These are phyloP conservation scores for Drosophila sechellia DNA, from an alignment of 1,140 invertebrate genomes.

Conservation along the genomic window DNA sequence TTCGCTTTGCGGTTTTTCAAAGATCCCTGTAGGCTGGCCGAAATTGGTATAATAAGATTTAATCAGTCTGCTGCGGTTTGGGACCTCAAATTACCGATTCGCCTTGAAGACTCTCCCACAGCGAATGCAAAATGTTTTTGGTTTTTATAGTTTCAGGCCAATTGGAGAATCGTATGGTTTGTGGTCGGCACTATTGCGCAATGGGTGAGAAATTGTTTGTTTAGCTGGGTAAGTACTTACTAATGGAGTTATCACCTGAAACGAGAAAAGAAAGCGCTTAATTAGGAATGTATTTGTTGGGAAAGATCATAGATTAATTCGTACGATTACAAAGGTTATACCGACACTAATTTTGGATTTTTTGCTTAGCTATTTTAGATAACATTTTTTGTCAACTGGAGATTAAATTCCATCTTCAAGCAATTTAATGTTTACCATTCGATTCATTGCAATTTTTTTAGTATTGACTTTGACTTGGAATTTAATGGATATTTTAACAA, in stretches of 20 bases:
- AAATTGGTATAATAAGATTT: slow-evolving; percentile 67
- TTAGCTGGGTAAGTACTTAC: slow-evolving; percentile 61
- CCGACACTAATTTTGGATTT: too few species aligned
- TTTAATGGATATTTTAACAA: not conserved
- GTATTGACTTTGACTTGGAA: not conserved
- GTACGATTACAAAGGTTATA: too few species aligned
- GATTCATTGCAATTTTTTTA: not conserved
- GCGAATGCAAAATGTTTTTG: slow-evolving; percentile 70
- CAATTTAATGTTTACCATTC: too few species aligned
- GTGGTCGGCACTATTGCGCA: slow-evolving; percentile 56
- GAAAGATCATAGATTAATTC: not conserved
- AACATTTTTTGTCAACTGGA: too few species aligned
- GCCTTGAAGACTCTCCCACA: slow-evolving; percentile 43
- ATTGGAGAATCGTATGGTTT: slow-evolving; percentile 57
- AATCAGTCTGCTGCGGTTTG: slow-evolving; percentile 63
- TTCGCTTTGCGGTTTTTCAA: slow-evolving; percentile 44
- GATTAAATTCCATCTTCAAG: not conserved
- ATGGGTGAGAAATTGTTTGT: slow-evolving; percentile 26
- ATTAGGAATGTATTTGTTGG: not conserved
- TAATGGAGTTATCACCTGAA: slow-evolving; percentile 84
- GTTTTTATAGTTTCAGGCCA: slow-evolving; percentile 54
- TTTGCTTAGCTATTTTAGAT: too few species aligned
- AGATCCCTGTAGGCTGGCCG: slow-evolving; percentile 17
- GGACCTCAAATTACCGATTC: slow-evolving; percentile 17
- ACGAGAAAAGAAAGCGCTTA: slow-evolving; percentile 18